Percentiles rank a stretch among this genome's conserved stretches.
Conservation (phyloP, 1,140 invertebrate genomes). For the Gonatopus flavifemur region DNA sequence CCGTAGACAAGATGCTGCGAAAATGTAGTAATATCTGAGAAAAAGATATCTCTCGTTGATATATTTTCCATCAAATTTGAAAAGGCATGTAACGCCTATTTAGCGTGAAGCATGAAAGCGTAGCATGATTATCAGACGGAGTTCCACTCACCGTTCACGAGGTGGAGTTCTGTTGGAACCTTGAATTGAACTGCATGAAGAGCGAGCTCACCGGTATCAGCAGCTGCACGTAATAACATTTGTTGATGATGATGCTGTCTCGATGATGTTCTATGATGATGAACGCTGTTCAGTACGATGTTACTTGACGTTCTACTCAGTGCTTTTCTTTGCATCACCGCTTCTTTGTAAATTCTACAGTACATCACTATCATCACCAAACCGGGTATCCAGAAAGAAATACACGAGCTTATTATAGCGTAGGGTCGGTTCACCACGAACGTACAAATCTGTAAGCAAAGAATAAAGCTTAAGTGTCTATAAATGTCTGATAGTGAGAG, state of each 20-base stretch:
- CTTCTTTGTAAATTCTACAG: conserved; percentile 86
- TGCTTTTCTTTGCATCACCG: conserved; percentile 83
- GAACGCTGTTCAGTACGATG: conserved; percentile 79
- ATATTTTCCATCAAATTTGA: too few species aligned
- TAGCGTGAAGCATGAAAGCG: neutral
- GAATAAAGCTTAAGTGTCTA: too few species aligned
- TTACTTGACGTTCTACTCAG: conserved; percentile 79
- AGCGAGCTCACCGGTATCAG: conserved; percentile 50
- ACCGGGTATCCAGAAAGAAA: conserved; percentile 95
- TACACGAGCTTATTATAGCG: conserved; percentile 85
- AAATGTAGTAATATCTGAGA: too few species aligned
- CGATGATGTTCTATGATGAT: conserved; percentile 73
- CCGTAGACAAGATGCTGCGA: too few species aligned
- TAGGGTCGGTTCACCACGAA: conserved; percentile 90
- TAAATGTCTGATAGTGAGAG: too few species aligned
- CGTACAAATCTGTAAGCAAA: conserved; percentile 62
- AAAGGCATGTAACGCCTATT: too few species aligned
- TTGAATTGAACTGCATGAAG: conserved; percentile 44
- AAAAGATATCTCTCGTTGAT: too few species aligned
- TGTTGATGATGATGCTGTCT: conserved; percentile 53
- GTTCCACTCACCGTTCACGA: conserved; percentile 40
- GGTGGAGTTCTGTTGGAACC: conserved; percentile 41
- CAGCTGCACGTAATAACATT: conserved; percentile 48
- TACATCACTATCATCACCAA: conserved; percentile 93
- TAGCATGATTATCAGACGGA: conserved; percentile 2